A percentile compares a stretch with the other conserved stretches of the same genome.
Evolutionary conservation across 2,888 invertebrate genomes (phyloP).

Genomic region (Eristalis pertinax): DNA sequence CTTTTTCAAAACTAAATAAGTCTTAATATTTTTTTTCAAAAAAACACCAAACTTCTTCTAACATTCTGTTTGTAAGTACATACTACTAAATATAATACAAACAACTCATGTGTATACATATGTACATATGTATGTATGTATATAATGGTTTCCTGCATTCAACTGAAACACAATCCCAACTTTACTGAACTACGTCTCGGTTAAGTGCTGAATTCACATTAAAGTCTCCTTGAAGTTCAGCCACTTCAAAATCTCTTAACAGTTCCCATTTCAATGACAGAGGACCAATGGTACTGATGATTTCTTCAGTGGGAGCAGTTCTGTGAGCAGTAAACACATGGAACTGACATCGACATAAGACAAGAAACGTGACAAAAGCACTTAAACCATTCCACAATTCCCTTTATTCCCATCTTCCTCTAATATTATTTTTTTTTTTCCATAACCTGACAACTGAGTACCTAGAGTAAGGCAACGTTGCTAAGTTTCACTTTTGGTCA

Average conservation of each 20-base stretch:
- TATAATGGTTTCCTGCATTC: not conserved
- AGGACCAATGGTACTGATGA: constrained; percentile 11
- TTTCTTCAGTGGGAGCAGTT: constrained; percentile 32
- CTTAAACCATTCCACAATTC: constrained; percentile 58
- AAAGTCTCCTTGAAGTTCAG: constrained; percentile 18
- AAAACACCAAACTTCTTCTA: too few relatives aligned
- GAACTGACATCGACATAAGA: constrained; percentile 41
- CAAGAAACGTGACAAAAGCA: constrained; percentile 65
- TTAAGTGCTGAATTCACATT: constrained; percentile 19
- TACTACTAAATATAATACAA: too few relatives aligned
- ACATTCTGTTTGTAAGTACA: too few relatives aligned
- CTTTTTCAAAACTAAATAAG: too few relatives aligned
- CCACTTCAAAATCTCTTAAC: constrained; percentile 29
- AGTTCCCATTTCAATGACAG: constrained; percentile 11
- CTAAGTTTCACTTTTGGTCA: constrained; percentile 67
- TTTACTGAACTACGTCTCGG: not conserved
- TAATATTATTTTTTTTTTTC: constrained; percentile 56
- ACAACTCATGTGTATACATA: too few relatives aligned
- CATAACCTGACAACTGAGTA: constrained; percentile 59
- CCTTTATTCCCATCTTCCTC: constrained; percentile 48
- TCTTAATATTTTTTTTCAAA: too few relatives aligned
- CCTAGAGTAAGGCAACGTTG: constrained; percentile 60
- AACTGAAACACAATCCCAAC: not conserved
- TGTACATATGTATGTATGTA: not conserved
- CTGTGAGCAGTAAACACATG: constrained; percentile 49